A percentile compares a stretch with the other conserved stretches of the same genome.
These are phyloP conservation scores for Oryctes rhinoceros DNA, from an alignment of 1,140 invertebrate genomes.

Conservation along the genomic window DNA sequence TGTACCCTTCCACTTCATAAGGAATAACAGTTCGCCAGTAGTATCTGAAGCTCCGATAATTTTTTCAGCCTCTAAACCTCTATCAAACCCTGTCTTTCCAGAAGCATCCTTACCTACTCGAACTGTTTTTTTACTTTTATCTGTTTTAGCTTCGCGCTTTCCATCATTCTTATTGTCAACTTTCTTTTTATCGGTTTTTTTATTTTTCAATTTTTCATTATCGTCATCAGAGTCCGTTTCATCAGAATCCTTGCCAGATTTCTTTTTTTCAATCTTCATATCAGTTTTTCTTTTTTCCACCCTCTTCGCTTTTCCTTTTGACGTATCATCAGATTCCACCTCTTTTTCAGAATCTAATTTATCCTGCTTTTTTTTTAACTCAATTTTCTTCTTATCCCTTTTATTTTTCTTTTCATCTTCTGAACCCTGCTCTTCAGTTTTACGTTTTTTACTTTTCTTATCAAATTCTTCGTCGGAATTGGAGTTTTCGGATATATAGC, in stretches of 20 bases:
- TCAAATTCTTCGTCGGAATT: slow-evolving; percentile 44
- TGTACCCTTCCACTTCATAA: slow-evolving; percentile 98
- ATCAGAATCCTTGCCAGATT: background rate
- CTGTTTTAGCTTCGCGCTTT: slow-evolving; percentile 47
- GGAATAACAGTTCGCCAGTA: slow-evolving; percentile 93
- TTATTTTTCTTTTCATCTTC: slow-evolving; percentile 36
- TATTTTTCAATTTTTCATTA: slow-evolving; percentile 42
- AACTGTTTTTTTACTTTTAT: slow-evolving; percentile 45
- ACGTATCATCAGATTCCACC: slow-evolving; percentile 15
- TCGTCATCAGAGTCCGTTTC: slow-evolving; percentile 44
- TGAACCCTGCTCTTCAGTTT: slow-evolving; percentile 12
- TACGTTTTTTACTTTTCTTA: slow-evolving; percentile 42
- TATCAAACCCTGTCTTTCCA: slow-evolving; percentile 82
- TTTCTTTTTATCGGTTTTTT: slow-evolving; percentile 48
- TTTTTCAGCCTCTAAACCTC: slow-evolving; percentile 89
- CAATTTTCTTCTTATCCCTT: slow-evolving; percentile 28
- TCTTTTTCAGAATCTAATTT: slow-evolving; percentile 10
- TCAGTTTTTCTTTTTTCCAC: slow-evolving; percentile 41
- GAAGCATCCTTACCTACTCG: slow-evolving; percentile 61
- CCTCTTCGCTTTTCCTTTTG: slow-evolving; percentile 39
- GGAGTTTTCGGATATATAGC: slow-evolving; percentile 43
- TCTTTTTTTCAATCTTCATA: slow-evolving; percentile 26
- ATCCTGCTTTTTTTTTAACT: slow-evolving; percentile 31
- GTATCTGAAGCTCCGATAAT: slow-evolving; percentile 97
- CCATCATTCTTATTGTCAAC: slow-evolving; percentile 50